Base-by-base conservation (phyloP, 2,888 invertebrate genomes). In the Drosophila niveifrons region DNA sequence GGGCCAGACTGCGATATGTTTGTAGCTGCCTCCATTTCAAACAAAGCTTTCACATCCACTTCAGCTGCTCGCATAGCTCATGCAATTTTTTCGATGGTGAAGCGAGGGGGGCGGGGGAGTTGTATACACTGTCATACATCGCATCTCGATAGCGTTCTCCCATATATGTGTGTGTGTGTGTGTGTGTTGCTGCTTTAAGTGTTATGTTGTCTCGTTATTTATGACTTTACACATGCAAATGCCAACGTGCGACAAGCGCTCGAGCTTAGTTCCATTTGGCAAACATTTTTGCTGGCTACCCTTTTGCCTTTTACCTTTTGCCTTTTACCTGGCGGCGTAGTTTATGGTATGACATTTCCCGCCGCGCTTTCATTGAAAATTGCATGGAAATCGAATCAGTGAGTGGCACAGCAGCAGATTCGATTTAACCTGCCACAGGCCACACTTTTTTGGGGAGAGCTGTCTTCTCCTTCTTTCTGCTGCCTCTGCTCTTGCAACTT, bases 171-270 rank as follows among this genome's bases (percentile, higher is more conserved):
- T 66, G 29, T n/a, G 48, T 61, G 44, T 61, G 17, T 53, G 31
- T 62, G 13, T 68, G 23, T 64, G 59, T 73, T 71, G 74, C 62
- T 80, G 55, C 63, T 78, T 64, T 83, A 86, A 83, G 83, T 83
- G 86, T 83, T 83, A 83, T 83, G 83, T 85, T 87, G 82, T 82
- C 82, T 82, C 79, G 80, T 90, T 90, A 90, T 90, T 90, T 90
- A 90, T 90, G 89, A 88, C 79, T 88, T 90, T 90, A 90, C 90
- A 90, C 90, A 90, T 90, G 90, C 90, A 90, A 90, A 90, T 90
- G 76, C 61, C 66, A 65, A 55, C 66, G 76, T 78, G 89, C 89
- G 84, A 83, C 83, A 89, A 83, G 89, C 87, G 72, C 74, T 69
- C 53, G 62, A 74, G 89, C 82, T 88, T 74, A 86, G 87, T 71